A percentile compares a stretch with the other conserved stretches of the same genome.
Conservation (phyloP, 2,113 vertebrate genomes). For the Macquaria australasica region DNA sequence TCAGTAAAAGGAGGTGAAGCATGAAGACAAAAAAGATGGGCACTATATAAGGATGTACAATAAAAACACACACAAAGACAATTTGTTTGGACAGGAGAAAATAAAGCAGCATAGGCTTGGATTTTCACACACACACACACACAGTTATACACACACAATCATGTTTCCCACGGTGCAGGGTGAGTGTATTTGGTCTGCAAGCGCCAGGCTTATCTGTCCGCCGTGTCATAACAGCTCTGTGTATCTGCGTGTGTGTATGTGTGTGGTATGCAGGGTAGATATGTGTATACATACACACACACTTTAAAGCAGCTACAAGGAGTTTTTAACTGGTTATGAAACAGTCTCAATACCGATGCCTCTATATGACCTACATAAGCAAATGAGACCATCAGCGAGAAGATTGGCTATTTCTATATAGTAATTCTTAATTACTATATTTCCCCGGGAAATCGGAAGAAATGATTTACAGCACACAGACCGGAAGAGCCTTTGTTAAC, state of each 20-base stretch:
- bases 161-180: conserved; percentile 62
- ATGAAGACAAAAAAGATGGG: not conserved
- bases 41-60: not conserved
- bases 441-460: too few relatives aligned
- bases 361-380: too few relatives aligned
- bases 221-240: conserved; percentile 68
- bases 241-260: conserved; percentile 44
- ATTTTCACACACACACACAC: conserved; percentile 7
- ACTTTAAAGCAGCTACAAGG: not conserved
- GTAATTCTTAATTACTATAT: too few relatives aligned
- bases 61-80: conserved; percentile 1
- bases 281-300: not conserved
- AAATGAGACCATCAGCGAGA: too few relatives aligned
- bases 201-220: conserved; percentile 68
- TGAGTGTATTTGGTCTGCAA: conserved; percentile 72
- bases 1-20: conserved; percentile 22
- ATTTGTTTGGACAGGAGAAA: conserved; percentile 4
- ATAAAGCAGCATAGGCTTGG: not conserved
- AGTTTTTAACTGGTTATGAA: too few relatives aligned
- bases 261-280: not conserved
- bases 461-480: too few relatives aligned
- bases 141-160: conserved; percentile 14
- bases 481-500: too few relatives aligned
- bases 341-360: too few relatives aligned
- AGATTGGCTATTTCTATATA: too few relatives aligned